Base-by-base conservation (phyloP, 1,140 invertebrate species). In the Pogonomyrmex californicus region DNA sequence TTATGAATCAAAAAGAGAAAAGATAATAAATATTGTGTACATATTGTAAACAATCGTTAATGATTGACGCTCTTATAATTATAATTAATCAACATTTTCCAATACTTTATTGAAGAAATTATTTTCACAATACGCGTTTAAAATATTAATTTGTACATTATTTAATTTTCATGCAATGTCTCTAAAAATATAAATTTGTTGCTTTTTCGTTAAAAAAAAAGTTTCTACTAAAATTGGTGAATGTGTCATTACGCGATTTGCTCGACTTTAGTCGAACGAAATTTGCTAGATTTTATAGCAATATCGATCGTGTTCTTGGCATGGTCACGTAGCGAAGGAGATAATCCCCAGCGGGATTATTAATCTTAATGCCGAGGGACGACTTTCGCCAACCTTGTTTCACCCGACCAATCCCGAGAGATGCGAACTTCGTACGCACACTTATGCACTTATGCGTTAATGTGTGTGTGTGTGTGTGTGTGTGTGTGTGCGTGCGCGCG, bases 361-460 rank as follows among this genome's bases (percentile, higher is more conserved):
- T 88, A 86, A 79, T 88, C 49, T 77, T 14, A 56, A 76, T 71
- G 36, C n/a, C 47, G 76, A 49, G 68, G 36, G n/a, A 82, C 76
- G 10, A 86, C 76, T 88, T 89, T 89, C 68, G 87, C 75, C 83
- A 88, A 88, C 41, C 76, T 88, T 89, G 76, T 89, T 88, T 76
- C 33, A 33, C 36, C 51, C n/a, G 12, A 66, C 14, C n/a, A 62
- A 81, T 73, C 62, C 10, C 33, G 14, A 44, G 49, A 51, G 17
- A 36, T 56, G 38, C 47, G 44, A 23, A 56, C 41, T 82, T 5
- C 47, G 12, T 38, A 30, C n/a, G 63, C 71, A 60, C 70, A 41
- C 41, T 62, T 56, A 56, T 36, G 14, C 47, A n/a, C n/a, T n/a
- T n/a, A n/a, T n/a, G n/a, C n/a, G n/a, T n/a, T n/a, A n/a, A n/a